A percentile compares a stretch with the other conserved stretches of the same genome.
phyloP scores from a whole-genome alignment of 2,888 invertebrate species.

The Acholoe squamosa region DNA sequence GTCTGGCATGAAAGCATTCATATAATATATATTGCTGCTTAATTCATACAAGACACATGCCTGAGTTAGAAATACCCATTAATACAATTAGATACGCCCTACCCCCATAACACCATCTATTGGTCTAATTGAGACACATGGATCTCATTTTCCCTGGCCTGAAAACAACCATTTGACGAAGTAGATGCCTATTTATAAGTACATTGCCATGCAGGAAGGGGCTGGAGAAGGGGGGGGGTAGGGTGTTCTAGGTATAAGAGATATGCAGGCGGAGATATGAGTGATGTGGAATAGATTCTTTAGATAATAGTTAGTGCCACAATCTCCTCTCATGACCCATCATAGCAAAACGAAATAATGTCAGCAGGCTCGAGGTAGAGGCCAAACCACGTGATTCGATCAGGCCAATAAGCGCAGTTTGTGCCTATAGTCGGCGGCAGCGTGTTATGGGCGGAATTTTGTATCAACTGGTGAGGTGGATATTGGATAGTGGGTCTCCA shows the following conservation, averaged over 20 bases:
- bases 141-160: background rate
- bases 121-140: background rate
- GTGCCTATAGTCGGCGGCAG: background rate
- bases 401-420: constrained; percentile 6
- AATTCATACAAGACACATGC: too few species aligned
- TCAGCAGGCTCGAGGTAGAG: background rate
- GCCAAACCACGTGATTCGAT: constrained; percentile 20
- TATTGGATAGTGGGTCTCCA: background rate
- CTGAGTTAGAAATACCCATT: too few species aligned
- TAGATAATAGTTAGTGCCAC: background rate
- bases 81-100: too few species aligned
- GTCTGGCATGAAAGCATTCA: too few species aligned
- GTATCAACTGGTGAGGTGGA: background rate
- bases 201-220: background rate
- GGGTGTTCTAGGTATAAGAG: background rate
- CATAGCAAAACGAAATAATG: constrained; percentile 24
- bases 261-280: background rate
- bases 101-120: background rate
- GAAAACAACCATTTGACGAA: background rate
- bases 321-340: background rate
- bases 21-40: too few species aligned
- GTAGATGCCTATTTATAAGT: background rate
- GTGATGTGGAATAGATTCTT: background rate
- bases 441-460: background rate
- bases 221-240: too few species aligned